A percentile compares a stretch with the other conserved stretches of the same genome.
Conservation (phyloP, 2,797 vertebrate species). For the Nyctalus aviator region DNA sequence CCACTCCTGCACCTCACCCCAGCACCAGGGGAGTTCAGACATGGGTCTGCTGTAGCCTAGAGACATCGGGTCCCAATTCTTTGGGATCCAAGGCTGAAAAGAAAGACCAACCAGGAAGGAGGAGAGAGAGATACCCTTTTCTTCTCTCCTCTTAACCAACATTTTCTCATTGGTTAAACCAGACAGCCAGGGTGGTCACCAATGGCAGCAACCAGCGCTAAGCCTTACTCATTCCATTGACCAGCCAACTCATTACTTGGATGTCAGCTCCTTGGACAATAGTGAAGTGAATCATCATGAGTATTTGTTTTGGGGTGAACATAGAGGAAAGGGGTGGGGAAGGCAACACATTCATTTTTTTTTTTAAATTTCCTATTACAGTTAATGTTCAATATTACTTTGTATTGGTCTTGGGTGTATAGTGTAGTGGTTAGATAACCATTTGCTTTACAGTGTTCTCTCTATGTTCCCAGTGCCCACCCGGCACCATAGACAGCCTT, state of each 20-base stretch:
- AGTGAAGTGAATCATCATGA: neutral
- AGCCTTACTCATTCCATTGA: neutral
- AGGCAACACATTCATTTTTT: neutral
- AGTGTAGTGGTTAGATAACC: neutral
- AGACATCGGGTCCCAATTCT: neutral
- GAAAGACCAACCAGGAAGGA: neutral
- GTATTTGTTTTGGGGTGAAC: neutral
- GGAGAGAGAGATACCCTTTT: neutral
- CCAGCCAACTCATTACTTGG: neutral
- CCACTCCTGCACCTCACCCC: neutral
- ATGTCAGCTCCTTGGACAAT: neutral
- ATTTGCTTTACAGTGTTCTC: neutral
- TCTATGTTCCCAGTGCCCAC: neutral
- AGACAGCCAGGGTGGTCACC: neutral
- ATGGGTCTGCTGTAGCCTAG: too few species aligned
- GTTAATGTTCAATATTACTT: neutral
- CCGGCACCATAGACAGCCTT: neutral
- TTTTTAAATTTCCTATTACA: neutral
- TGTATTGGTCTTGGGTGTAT: neutral
- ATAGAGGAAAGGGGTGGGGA: neutral
- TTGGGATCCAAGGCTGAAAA: neutral
- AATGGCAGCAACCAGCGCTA: neutral
- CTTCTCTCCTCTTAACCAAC: neutral
- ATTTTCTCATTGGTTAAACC: slow-evolving; percentile 6
- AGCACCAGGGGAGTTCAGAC: neutral